Percentiles rank a stretch among this genome's conserved stretches.
phyloP scores from a whole-genome alignment of 2,888 invertebrate species.

The Macaria notata region DNA sequence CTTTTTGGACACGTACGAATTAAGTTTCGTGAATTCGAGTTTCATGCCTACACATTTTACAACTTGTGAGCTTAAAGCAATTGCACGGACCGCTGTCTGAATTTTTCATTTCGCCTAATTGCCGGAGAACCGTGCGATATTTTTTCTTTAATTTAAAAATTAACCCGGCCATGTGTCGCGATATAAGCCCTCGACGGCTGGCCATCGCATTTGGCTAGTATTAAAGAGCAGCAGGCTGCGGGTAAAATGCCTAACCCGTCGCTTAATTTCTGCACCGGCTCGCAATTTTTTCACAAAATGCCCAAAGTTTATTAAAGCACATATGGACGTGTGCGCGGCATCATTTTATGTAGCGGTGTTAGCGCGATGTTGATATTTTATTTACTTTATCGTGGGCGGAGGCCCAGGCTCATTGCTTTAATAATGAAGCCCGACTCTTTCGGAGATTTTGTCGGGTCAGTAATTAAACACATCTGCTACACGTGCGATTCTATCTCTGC shows the following conservation, averaged over 20 bases:
- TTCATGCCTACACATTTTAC: constrained; percentile 23
- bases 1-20: constrained; percentile 44
- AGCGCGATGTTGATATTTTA: constrained; percentile 75
- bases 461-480: constrained; percentile 79
- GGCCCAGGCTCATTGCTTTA: constrained; percentile 56
- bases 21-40: constrained; percentile 47
- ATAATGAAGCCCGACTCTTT: constrained; percentile 71
- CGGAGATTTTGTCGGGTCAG: constrained; percentile 71
- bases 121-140: constrained; percentile 45
- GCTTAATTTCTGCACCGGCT: constrained; percentile 63
- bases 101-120: constrained; percentile 54
- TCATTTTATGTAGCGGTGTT: constrained; percentile 62
- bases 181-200: constrained; percentile 51
- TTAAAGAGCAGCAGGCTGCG: constrained; percentile 48
- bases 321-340: constrained; percentile 64
- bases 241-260: constrained; percentile 62
- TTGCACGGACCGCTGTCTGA: constrained; percentile 40
- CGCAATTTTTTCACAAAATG: constrained; percentile 65
- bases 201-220: constrained; percentile 60
- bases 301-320: constrained; percentile 69
- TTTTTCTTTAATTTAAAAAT: constrained; percentile 66
- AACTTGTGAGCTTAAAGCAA: constrained; percentile 38
- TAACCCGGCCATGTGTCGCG: constrained; percentile 62
- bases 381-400: constrained; percentile 66
- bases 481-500: constrained; percentile 61